These are phyloP conservation scores for Antheraea yamamai DNA, from an alignment of 2,888 invertebrate species.

Conservation along the genomic window DNA sequence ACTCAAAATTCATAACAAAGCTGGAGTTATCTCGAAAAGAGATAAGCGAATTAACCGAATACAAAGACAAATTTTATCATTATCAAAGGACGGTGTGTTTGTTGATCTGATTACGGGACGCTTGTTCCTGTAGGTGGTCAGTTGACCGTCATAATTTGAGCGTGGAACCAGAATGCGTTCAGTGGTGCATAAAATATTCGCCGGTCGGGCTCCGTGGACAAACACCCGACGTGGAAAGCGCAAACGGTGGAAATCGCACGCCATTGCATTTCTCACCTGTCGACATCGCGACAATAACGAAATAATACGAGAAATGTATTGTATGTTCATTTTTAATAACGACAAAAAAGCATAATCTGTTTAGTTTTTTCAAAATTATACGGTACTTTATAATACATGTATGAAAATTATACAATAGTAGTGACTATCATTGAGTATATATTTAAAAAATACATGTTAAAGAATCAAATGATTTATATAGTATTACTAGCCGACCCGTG, in stretches of 20 bases:
- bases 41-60: conserved; percentile 23
- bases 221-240: conserved; percentile 56
- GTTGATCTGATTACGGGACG: conserved; percentile 72
- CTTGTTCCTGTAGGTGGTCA: conserved; percentile 63
- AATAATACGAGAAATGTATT: conserved; percentile 32
- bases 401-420: too few relatives aligned
- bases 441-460: too few relatives aligned
- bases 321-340: not conserved
- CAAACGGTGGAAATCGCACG: conserved; percentile 65
- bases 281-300: conserved; percentile 42
- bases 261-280: conserved; percentile 76
- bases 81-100: conserved; percentile 71
- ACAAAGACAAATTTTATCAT: conserved; percentile 64
- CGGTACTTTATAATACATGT: too few relatives aligned
- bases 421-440: not conserved
- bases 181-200: conserved; percentile 79
- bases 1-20: conserved; percentile 12
- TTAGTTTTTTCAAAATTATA: not conserved
- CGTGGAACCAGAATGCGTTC: conserved; percentile 63
- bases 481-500: too few relatives aligned
- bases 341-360: not conserved
- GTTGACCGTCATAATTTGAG: conserved; percentile 80
- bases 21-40: conserved; percentile 12
- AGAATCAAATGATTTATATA: too few relatives aligned
- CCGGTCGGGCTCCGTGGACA: conserved; percentile 44